Percentiles rank a stretch among this genome's conserved stretches.
These are phyloP conservation scores for Himalopsyche phryganea DNA, from an alignment of 1,140 invertebrate genomes.

Conservation along the genomic window DNA sequence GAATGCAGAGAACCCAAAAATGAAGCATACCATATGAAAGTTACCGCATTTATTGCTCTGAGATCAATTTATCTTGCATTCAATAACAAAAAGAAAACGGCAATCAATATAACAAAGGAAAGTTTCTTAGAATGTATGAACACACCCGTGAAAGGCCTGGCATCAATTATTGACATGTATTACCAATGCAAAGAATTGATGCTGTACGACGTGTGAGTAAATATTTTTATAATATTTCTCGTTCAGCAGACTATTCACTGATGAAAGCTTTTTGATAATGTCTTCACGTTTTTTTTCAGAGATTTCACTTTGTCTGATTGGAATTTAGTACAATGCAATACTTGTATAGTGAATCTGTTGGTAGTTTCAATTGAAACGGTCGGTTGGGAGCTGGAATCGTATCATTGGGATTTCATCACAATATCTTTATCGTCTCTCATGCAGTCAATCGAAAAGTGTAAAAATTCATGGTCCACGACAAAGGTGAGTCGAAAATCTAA, in stretches of 20 bases:
- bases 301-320: conserved; percentile 12
- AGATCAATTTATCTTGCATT: conserved; percentile 22
- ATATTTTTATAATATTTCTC: neutral
- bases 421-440: conserved; percentile 29
- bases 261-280: no score
- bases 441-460: conserved; percentile 28
- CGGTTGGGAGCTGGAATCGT: conserved; percentile 26
- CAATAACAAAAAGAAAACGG: conserved; percentile 2
- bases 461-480: conserved; percentile 22
- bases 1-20: neutral
- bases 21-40: conserved; percentile 19
- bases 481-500: conserved; percentile 13
- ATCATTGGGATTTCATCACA: conserved; percentile 31
- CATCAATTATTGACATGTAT: conserved; percentile 28
- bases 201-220: conserved; percentile 29
- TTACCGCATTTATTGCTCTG: conserved; percentile 13
- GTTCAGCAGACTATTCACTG: no score
- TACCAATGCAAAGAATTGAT: conserved; percentile 25
- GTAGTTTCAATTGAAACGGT: conserved; percentile 11
- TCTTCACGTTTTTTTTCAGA: conserved; percentile 10
- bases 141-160: conserved; percentile 18
- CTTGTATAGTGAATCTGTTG: conserved; percentile 24
- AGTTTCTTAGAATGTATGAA: conserved; percentile 17
- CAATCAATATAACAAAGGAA: conserved; percentile 16
- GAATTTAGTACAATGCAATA: conserved; percentile 22